phyloP scores from a whole-genome alignment of 2,113 vertebrate genomes.

The Nyctibius bracteatus region DNA sequence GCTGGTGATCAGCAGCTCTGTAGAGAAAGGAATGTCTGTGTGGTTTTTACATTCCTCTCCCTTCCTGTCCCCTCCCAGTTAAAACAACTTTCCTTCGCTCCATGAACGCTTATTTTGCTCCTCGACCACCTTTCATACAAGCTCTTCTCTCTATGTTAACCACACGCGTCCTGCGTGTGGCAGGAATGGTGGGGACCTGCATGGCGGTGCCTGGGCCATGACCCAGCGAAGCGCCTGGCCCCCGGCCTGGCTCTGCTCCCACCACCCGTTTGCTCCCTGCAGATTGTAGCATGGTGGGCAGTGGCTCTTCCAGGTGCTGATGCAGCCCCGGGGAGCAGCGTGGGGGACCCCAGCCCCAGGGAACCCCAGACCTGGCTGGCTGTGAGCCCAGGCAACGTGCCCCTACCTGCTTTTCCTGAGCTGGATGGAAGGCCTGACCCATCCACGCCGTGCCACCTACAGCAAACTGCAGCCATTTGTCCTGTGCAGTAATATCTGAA shows the following conservation, averaged over 20 bases:
- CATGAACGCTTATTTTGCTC: not conserved
- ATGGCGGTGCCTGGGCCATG: not conserved
- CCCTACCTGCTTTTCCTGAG: not conserved
- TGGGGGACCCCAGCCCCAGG: not conserved
- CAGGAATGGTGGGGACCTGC: accelerated
- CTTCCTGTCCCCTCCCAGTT: not conserved
- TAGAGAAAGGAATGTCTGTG: not conserved
- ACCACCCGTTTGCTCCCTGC: not conserved
- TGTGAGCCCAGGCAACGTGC: not conserved
- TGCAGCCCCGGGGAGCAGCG: not conserved
- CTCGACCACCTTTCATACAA: not conserved
- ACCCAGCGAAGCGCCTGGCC: not conserved
- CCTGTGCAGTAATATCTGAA: not conserved
- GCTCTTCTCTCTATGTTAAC: not conserved
- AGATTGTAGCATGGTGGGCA: not conserved
- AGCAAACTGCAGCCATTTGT: not conserved
- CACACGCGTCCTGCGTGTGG: not conserved
- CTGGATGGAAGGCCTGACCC: not conserved
- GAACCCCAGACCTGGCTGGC: not conserved
- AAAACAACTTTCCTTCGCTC: not conserved
- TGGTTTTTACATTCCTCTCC: not conserved
- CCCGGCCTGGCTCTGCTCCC: not conserved
- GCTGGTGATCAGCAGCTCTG: not conserved
- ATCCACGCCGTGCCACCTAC: accelerated
- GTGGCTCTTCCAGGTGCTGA: not conserved